Evolutionary conservation across 1,140 invertebrate genomes (phyloP), one percentile per base, ranked within the genome.

Genomic region (Oppia nitens): DNA sequence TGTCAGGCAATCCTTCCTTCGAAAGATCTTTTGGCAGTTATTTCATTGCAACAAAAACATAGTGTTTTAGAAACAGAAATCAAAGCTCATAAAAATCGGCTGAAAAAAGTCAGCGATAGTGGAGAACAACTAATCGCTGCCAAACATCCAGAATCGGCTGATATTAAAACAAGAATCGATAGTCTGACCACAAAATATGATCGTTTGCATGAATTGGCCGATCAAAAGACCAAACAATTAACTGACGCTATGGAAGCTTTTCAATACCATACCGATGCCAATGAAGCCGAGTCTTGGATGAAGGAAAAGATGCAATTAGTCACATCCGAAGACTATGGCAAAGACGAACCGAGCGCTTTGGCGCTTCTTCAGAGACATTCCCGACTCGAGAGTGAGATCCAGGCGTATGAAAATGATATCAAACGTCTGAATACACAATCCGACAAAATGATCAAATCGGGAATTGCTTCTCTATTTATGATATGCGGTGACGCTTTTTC

Each of bases 211-310:
- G 84, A 91, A 60, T 71, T 93, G n/a, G 83, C 84, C 0, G 81
- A 80, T n/a, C 72, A 82, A 12, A 76, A 91, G 48, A 82, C 84
- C 55, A 85, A 84, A 64, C 86, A 93, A 67, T 72, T 98, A 0
- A 83, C 90, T 63, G 93, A 97, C 70, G 91, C 92, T 0, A 85
- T 85, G 1, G 89, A 95, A 70, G 90, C 92, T 11, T 93, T 67
- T 57, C 60, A 66, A 56, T 67, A 66, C 47, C 57, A 64, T 68
- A 83, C 89, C 1, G 93, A 98, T 74, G 92, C 91, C 0, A 96
- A 98, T 71, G 94, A 98, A 70, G 86, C 91, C 0, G 93, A 97
- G 66, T 94, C 90, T 0, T 98, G 92, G 91, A 82, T 98, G 73
- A 84, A 87, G 63, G 91, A 96, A 69, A 91, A 91, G 70, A 82